phyloP scores from a whole-genome alignment of 1,140 invertebrate genomes.

The Brachionus koreanus region DNA sequence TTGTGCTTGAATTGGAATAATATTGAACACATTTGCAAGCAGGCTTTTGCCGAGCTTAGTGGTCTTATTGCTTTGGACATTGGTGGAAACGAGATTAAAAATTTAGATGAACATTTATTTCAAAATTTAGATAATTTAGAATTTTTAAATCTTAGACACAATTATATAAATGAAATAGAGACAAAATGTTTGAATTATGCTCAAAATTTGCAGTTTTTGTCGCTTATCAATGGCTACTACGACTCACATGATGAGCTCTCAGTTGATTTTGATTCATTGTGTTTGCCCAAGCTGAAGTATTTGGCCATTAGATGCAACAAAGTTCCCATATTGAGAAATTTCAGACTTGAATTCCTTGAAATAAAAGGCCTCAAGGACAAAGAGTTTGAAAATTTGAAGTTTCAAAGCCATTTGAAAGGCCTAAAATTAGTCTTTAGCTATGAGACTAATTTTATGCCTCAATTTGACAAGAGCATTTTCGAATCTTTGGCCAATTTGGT shows the following conservation, averaged over 20 bases:
- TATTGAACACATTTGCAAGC: background rate
- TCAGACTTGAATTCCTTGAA: conserved; percentile 1
- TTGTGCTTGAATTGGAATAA: background rate
- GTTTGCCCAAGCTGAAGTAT: background rate
- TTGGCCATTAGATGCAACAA: background rate
- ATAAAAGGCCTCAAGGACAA: background rate
- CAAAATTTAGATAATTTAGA: background rate
- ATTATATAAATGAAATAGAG: background rate
- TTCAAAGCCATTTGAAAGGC: background rate
- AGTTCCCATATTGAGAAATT: background rate
- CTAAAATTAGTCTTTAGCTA: background rate
- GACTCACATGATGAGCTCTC: background rate
- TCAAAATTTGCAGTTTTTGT: conserved; percentile 11
- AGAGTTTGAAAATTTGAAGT: background rate
- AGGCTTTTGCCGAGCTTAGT: background rate
- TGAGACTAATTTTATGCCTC: background rate
- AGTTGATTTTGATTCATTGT: background rate
- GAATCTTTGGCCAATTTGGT: background rate
- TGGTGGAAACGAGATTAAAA: background rate
- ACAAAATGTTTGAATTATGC: background rate
- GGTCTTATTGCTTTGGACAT: background rate
- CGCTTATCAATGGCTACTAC: background rate
- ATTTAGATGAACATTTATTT: background rate
- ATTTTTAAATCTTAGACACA: conserved; percentile 10
- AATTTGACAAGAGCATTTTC: background rate